These are phyloP conservation scores for Latrodectus geometricus DNA, from an alignment of 1,140 invertebrate species.

Conservation along the genomic window DNA sequence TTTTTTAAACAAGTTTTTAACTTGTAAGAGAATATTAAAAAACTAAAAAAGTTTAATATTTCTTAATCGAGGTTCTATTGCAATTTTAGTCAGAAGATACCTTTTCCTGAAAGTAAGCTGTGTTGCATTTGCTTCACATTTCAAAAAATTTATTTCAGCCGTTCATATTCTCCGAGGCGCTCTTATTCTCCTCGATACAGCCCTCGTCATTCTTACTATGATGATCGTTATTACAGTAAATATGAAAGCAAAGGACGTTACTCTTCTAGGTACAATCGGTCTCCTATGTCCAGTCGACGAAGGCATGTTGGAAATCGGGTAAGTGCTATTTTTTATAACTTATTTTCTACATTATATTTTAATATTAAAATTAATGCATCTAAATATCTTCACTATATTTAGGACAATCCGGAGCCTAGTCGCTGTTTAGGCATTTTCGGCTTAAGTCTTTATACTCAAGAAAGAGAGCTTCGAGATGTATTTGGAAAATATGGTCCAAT, in stretches of 20 bases:
- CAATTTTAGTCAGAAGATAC: too few species aligned
- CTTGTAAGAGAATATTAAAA: too few species aligned
- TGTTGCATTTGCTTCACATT: conserved; percentile 2
- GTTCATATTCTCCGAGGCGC: conserved; percentile 56
- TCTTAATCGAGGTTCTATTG: too few species aligned
- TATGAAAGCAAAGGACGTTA: neutral
- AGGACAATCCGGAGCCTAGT: conserved; percentile 71
- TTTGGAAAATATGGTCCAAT: conserved; percentile 93
- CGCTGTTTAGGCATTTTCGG: conserved; percentile 95
- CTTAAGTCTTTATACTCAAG: conserved; percentile 90
- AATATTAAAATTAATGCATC: neutral
- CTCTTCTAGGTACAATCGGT: conserved; percentile 68
- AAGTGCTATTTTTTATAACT: neutral
- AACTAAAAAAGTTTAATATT: too few species aligned
- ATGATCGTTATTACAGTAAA: conserved; percentile 38
- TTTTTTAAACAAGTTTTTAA: too few species aligned
- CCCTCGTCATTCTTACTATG: conserved; percentile 42
- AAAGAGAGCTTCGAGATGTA: conserved; percentile 91
- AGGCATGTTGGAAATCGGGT: conserved; percentile 70
- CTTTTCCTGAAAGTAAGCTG: neutral
- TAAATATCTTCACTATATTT: neutral
- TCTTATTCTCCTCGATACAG: conserved; percentile 57
- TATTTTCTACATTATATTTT: neutral
- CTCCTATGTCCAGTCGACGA: conserved; percentile 73
- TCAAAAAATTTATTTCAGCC: conserved; percentile 44